These are phyloP conservation scores for Pantelozetes paolii DNA, from an alignment of 2,888 invertebrate genomes.

Conservation along the genomic window DNA sequence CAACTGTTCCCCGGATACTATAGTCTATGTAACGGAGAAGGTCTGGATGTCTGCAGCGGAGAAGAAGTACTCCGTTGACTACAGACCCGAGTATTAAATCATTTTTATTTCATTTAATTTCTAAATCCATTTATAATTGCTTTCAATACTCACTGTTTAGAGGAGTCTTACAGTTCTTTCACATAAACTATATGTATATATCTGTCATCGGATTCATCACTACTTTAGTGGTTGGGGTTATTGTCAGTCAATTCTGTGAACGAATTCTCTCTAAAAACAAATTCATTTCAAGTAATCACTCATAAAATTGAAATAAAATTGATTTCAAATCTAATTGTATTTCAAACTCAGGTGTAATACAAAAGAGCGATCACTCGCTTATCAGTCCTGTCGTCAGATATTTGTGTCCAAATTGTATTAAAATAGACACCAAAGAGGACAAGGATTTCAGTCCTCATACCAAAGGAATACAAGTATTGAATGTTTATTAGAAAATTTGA, in stretches of 20 bases:
- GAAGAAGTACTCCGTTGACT: background rate
- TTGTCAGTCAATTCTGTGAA: background rate
- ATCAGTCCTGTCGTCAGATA: background rate
- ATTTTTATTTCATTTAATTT: too few relatives aligned
- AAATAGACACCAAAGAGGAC: background rate
- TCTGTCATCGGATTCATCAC: constrained; percentile 12
- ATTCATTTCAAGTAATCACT: background rate
- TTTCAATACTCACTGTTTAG: background rate
- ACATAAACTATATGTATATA: constrained; percentile 26
- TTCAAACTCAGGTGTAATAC: background rate
- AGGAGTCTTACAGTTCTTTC: background rate
- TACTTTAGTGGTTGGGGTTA: background rate
- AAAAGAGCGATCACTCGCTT: background rate
- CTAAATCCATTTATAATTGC: too few relatives aligned
- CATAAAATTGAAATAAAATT: background rate
- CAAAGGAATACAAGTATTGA: background rate
- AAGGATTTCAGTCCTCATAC: too few relatives aligned
- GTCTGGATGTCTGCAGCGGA: background rate
- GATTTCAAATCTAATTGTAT: background rate
- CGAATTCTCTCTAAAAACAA: background rate
- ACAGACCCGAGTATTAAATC: background rate
- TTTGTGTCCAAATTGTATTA: background rate
- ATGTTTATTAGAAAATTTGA: too few relatives aligned
- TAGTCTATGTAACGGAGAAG: background rate
- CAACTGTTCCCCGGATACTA: background rate